Evolutionary conservation across 2,113 vertebrate species (phyloP), one percentile per base, ranked within the genome.

Genomic region (Paramormyrops kingsleyae): DNA sequence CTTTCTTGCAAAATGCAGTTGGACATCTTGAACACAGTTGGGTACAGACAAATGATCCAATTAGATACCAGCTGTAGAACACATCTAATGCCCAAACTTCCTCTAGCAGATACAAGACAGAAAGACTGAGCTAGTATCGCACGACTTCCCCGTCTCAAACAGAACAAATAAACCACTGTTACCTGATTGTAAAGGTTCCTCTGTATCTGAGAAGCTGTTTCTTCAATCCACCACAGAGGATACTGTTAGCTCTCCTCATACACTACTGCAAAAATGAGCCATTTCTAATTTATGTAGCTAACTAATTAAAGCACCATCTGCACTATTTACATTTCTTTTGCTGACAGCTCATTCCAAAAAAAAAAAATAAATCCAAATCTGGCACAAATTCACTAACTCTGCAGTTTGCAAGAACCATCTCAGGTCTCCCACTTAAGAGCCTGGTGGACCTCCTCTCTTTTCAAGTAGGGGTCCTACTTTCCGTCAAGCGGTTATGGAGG

Each of bases 291-390:
- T 3, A 47, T 84, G 83, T 84, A 27, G 39, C 17, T 84, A 47
- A 47, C 42, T 84, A 83, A 83, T 83, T 83, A 47, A 84, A 84
- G 44, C 9, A 47, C 83, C 83, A 47, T 84, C 83, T 84, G 83
- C 44, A 42, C 21, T 83, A 13, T 84, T 46, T n/a, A 46, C 83
- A 46, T 84, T 24, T 47, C 39, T 21, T 84, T 84, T 84, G 3
- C 19, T 4, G 83, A 47, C 83, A 13, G 83, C 21, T 4, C 74
- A 80, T 80, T 77, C 24, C 2, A 44, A 84, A 47, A 84, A 47
- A 47, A 44, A 8, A 17, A 50, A 53, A 46, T 12, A 24, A 42
- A 42, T 15, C 12, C 1, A 77, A 77, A 77, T 42, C 5, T 24
- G 19, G 46, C 42, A 47, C 19, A 84, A 44, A 84, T 44, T 44